These are phyloP conservation scores for Agriopis leucophaearia DNA, from an alignment of 2,888 invertebrate genomes.

Conservation along the genomic window DNA sequence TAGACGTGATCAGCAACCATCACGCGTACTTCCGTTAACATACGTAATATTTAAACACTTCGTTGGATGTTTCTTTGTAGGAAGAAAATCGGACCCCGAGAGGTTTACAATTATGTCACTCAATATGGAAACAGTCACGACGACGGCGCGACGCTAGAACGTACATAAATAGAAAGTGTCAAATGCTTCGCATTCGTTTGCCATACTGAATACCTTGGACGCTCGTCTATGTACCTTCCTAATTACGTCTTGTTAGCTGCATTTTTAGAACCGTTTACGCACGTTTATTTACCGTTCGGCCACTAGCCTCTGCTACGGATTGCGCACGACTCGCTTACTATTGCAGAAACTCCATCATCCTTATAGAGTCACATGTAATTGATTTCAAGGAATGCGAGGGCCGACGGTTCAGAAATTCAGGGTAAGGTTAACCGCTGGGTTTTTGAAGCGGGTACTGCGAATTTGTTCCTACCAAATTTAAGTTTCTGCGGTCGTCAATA, in stretches of 20 bases:
- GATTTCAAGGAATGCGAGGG: slow-evolving; percentile 51
- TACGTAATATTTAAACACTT: slow-evolving; percentile 23
- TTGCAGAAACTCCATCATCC: slow-evolving; percentile 36
- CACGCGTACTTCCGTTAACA: slow-evolving; percentile 26
- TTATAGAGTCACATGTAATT: slow-evolving; percentile 39
- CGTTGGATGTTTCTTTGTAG: slow-evolving; percentile 39
- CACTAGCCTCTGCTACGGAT: slow-evolving; percentile 24
- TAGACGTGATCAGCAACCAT: slow-evolving; percentile 26
- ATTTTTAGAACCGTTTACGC: slow-evolving; percentile 48
- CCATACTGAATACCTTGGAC: slow-evolving; percentile 66
- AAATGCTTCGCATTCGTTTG: slow-evolving; percentile 67
- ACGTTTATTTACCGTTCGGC: slow-evolving; percentile 45
- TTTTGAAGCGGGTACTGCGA: slow-evolving; percentile 34
- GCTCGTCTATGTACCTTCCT: slow-evolving; percentile 49
- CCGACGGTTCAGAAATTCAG: slow-evolving; percentile 46
- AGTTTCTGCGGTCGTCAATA: slow-evolving; percentile 1
- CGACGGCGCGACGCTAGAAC: slow-evolving; percentile 59
- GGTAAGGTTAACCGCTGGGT: slow-evolving; percentile 48
- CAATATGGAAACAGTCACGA: slow-evolving; percentile 64
- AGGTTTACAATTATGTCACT: slow-evolving; percentile 66
- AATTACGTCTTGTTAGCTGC: slow-evolving; percentile 51
- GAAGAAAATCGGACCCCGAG: slow-evolving; percentile 49
- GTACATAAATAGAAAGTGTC: slow-evolving; percentile 82
- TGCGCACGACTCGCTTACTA: slow-evolving; percentile 25
- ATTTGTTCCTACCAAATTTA: background rate